Evolutionary conservation across 2,797 vertebrate species (phyloP), one percentile per base, ranked within the genome.

Genomic region (Pseudomugil gertrudae): DNA sequence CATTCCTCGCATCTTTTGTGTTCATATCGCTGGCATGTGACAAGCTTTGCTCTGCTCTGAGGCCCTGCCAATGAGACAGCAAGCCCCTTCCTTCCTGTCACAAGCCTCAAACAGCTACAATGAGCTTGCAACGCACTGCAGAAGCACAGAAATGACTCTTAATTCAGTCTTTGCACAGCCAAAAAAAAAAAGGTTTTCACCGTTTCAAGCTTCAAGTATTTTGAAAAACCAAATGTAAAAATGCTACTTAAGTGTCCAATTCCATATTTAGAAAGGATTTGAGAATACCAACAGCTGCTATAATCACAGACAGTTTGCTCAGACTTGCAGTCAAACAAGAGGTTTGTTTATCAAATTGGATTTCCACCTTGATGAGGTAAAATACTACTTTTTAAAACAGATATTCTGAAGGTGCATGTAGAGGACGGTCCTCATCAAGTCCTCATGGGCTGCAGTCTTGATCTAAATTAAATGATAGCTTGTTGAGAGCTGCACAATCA

Each of bases 81-180:
- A 63, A 65, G 81, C 82, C 71, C 83, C 83, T 91, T 92, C 89
- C 90, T 93, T 92, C 92, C 92, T 87, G 80, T 88, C 92, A 92
- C 89, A 84, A 89, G 90, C 83, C 82, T 87, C 72, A 72, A 75
- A 78, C 72, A 72, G 75, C 75, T 73, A 77, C 74, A 81, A 55
- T 76, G 80, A 81, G 72, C 73, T 73, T 84, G 84, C 84, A 72
- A 47, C 74, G 78, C 84, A 84, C 72, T 63, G 56, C 77, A 83
- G 77, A 70, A 52, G 76, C 58, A 72, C 52, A 60, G 56, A 76
- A 59, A 63, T 10, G 62, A 63, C 69, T 76, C 76, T 63, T 76
- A 58, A 79, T 52, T 57, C 69, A 56, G 35, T 57, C 45, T 64
- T 51, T 79, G 74, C 75, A 83, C 35, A 21, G 62, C 68, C 56